Percentiles rank a stretch among this genome's conserved stretches.
Conservation (phyloP, 2,888 invertebrate species). For the Campoletis raptor region DNA sequence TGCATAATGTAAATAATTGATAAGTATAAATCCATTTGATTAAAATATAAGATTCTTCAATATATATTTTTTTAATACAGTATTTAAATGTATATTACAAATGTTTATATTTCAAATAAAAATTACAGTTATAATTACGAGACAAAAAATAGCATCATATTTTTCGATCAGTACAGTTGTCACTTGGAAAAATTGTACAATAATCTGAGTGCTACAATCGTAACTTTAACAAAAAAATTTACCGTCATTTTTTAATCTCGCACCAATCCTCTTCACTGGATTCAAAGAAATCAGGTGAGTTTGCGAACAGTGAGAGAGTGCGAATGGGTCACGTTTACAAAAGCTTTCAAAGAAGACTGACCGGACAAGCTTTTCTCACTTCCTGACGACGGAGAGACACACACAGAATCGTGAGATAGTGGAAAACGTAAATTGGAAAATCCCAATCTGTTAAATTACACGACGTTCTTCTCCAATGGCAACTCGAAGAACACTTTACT, state of each 20-base stretch:
- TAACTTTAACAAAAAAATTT: background rate
- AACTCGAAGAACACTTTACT: background rate
- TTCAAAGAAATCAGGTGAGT: background rate
- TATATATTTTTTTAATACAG: background rate
- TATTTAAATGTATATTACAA: background rate
- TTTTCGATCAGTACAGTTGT: background rate
- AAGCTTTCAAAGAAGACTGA: slow-evolving; percentile 31
- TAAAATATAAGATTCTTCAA: background rate
- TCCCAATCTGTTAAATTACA: slow-evolving; percentile 62
- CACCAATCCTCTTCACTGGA: background rate
- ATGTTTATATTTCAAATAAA: background rate
- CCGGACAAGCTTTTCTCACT: slow-evolving; percentile 48
- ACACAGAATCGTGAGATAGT: slow-evolving; percentile 50
- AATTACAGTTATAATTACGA: background rate
- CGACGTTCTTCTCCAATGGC: background rate
- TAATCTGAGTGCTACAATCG: background rate
- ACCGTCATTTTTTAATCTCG: background rate
- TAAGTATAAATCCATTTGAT: background rate
- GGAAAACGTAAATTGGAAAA: slow-evolving; percentile 65
- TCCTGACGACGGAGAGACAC: background rate
- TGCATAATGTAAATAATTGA: slow-evolving; percentile 26
- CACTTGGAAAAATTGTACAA: background rate
- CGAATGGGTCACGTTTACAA: slow-evolving; percentile 34
- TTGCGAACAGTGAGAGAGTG: slow-evolving; percentile 10
- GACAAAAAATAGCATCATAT: background rate